Evolutionary conservation across 2,797 vertebrate species (phyloP), one percentile per base, ranked within the genome.

Genomic region (Tympanoctomys barrerae): DNA sequence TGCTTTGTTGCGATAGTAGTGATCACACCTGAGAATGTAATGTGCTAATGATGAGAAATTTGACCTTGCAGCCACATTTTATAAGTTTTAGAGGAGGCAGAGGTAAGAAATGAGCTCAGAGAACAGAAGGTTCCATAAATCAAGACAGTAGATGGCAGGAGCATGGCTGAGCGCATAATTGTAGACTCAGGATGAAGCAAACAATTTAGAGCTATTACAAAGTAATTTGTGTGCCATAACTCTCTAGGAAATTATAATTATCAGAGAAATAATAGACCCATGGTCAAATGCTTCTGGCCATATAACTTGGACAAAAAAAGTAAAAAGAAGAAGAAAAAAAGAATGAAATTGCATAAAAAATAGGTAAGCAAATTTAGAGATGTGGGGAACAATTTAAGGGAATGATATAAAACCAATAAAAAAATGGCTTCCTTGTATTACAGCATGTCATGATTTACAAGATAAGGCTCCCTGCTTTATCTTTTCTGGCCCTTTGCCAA

Each of bases 41-140:
- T 18, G 82, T 52, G 92, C 24, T 46, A 14, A 75, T 18, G 79
- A 94, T 95, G 96, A 92, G 87, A 88, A 94, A 88, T 92, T 86
- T 95, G 97, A 97, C 97, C 94, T 97, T 96, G 93, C 22, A 80
- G 92, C 70, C 73, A 95, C 54, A 49, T 95, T 94, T 92, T 24
- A 4, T 91, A 83, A 96, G 73, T 96, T 95, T 97, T 89, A 92
- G 94, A 82, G 89, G 91, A 95, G 96, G 78, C 46, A 92, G 91
- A 97, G 73, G 96, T 90, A 93, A 94, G 89, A 96, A 96, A 90
- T 91, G 77, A 95, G 91, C 90, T 90, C 73, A 85, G 96, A 96
- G 93, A 89, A 89, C 39, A 88, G 89, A 68, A 85, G 92, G 21
- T 87, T 95, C 93, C 94, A 95, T 97, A 96, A 97, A 97, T 97